Percentiles rank a stretch among this genome's conserved stretches.
phyloP scores from a whole-genome alignment of 2,113 vertebrate genomes.

The Noturus placidus region DNA sequence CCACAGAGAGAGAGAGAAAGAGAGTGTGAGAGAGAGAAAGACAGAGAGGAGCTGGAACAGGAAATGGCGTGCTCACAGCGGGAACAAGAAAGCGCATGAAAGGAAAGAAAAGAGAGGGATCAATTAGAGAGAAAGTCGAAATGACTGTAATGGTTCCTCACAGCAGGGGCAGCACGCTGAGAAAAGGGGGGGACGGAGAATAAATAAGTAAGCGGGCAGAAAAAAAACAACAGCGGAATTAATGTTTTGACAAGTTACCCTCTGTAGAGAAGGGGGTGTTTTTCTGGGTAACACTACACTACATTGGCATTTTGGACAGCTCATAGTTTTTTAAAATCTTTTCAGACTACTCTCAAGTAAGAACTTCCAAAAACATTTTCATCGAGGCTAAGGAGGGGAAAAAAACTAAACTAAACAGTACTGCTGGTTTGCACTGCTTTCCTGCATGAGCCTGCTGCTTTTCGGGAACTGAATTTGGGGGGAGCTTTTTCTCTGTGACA shows the following conservation, averaged over 20 bases:
- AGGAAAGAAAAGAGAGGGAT: slow-evolving; percentile 62
- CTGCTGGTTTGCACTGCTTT: background rate
- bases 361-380: background rate
- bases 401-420: background rate
- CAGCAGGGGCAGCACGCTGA: slow-evolving; percentile 61
- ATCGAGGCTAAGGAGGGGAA: background rate
- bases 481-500: slow-evolving; percentile 65
- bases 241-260: slow-evolving; percentile 60
- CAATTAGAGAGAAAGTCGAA: slow-evolving; percentile 75
- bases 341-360: background rate
- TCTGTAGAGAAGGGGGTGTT: slow-evolving; percentile 41
- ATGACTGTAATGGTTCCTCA: slow-evolving; percentile 71
- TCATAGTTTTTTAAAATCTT: background rate
- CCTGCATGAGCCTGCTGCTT: slow-evolving; percentile 2
- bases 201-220: slow-evolving; percentile 52
- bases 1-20: slow-evolving; percentile 11
- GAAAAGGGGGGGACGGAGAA: slow-evolving; percentile 37
- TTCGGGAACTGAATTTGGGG: slow-evolving; percentile 16
- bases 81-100: slow-evolving; percentile 57
- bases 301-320: slow-evolving; percentile 42
- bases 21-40: slow-evolving; percentile 1
- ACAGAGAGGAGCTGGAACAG: slow-evolving; percentile 60
- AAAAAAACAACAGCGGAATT: slow-evolving; percentile 61
- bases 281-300: slow-evolving; percentile 58
- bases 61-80: slow-evolving; percentile 72